A percentile compares a stretch with the other conserved stretches of the same genome.
phyloP scores from a whole-genome alignment of 2,797 vertebrate genomes.

The Pseudomugil tenellus region DNA sequence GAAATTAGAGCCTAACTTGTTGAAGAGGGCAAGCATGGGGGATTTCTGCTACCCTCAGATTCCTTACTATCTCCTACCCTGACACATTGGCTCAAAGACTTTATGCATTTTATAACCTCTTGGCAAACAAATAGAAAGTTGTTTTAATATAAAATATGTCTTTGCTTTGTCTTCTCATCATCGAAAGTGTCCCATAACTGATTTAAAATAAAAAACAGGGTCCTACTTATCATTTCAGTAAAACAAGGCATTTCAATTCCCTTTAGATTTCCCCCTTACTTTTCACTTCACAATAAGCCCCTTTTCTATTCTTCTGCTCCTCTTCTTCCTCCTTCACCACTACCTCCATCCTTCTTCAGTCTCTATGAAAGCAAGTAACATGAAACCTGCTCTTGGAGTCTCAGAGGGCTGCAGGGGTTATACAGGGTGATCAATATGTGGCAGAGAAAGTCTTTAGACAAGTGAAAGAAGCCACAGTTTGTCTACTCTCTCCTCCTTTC shows the following conservation, averaged over 20 bases:
- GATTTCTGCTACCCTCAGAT: constrained; percentile 53
- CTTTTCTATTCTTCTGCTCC: constrained; percentile 49
- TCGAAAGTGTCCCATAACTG: background rate
- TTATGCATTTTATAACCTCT: background rate
- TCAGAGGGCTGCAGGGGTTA: constrained; percentile 63
- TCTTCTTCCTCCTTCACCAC: constrained; percentile 52
- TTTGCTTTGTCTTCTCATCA: background rate
- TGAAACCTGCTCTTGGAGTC: constrained; percentile 62
- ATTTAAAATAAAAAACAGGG: constrained; percentile 8
- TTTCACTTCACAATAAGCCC: constrained; percentile 48
- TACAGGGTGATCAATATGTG: constrained; percentile 80
- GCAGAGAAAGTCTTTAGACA: constrained; percentile 77
- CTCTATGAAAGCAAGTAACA: constrained; percentile 69
- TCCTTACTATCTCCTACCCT: constrained; percentile 19
- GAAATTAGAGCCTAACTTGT: constrained; percentile 64
- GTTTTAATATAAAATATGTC: background rate
- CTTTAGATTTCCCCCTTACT: constrained; percentile 35
- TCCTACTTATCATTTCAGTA: constrained; percentile 28
- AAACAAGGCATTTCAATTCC: constrained; percentile 29
- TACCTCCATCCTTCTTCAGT: constrained; percentile 60
- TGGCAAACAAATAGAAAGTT: background rate
- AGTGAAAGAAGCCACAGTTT: constrained; percentile 75
- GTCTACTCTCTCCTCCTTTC: constrained; percentile 53
- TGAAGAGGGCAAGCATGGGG: constrained; percentile 32
- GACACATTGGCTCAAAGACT: constrained; percentile 8